phyloP scores from a whole-genome alignment of 2,113 vertebrate species.

The Poecile atricapillus region DNA sequence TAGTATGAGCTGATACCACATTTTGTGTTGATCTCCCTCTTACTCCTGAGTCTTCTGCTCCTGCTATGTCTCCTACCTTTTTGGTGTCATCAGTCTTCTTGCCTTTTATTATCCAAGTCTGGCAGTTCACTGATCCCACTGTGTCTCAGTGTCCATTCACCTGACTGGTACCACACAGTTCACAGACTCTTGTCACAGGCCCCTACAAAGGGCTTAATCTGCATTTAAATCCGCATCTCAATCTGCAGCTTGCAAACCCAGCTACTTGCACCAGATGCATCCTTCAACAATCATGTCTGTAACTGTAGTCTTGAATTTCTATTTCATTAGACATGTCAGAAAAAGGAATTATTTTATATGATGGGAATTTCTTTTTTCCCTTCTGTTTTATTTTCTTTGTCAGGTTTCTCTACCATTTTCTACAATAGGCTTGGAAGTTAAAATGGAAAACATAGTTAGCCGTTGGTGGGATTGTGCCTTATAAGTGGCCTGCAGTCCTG shows the following conservation, averaged over 20 bases:
- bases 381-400: background rate
- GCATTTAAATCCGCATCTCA: background rate
- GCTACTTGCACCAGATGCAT: background rate
- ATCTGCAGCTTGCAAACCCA: background rate
- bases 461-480: background rate
- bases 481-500: background rate
- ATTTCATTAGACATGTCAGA: background rate
- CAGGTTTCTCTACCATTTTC: background rate
- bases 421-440: background rate
- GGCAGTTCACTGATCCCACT: background rate
- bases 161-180: background rate
- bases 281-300: background rate
- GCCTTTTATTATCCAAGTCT: background rate
- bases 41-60: background rate
- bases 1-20: background rate
- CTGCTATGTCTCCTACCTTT: background rate
- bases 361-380: background rate
- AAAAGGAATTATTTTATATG: background rate
- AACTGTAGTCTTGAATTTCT: background rate
- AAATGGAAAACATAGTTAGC: background rate
- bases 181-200: background rate
- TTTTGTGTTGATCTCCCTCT: background rate
- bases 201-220: background rate
- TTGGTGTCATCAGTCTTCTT: background rate
- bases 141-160: background rate